phyloP scores from a whole-genome alignment of 2,113 vertebrate genomes.

The Alligator sinensis region DNA sequence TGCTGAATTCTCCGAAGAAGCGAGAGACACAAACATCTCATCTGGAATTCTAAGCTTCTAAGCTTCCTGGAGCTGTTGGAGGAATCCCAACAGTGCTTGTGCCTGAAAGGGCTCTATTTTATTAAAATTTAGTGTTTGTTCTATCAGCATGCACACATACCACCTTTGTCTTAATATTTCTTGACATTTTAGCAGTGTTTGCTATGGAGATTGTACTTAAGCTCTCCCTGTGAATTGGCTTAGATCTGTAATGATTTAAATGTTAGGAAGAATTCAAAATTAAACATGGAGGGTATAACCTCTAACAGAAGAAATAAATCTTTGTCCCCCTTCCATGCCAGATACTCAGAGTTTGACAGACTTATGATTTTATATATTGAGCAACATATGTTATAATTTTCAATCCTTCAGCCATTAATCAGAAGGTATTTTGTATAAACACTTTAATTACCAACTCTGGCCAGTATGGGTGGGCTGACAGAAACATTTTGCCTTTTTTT shows the following conservation, averaged over 20 bases:
- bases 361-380: constrained; percentile 40
- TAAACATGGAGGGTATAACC: not conserved
- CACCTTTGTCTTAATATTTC: not conserved
- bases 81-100: not conserved
- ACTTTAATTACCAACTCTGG: constrained; percentile 4
- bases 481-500: constrained; percentile 29
- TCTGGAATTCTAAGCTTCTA: not conserved
- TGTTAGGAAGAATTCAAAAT: not conserved
- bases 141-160: not conserved
- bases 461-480: constrained; percentile 56
- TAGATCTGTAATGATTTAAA: not conserved
- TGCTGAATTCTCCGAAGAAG: not conserved
- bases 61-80: not conserved
- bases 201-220: not conserved
- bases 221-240: not conserved
- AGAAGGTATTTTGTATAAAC: constrained; percentile 69
- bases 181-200: not conserved
- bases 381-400: constrained; percentile 50
- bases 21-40: not conserved
- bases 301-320: constrained; percentile 50
- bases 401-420: constrained; percentile 66
- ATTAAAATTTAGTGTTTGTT: not conserved
- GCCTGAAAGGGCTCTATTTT: not conserved
- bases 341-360: constrained; percentile 53
- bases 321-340: constrained; percentile 6